Evolutionary conservation across 2,797 vertebrate species (phyloP).

Genomic region (Lepilemur septentrionalis): DNA sequence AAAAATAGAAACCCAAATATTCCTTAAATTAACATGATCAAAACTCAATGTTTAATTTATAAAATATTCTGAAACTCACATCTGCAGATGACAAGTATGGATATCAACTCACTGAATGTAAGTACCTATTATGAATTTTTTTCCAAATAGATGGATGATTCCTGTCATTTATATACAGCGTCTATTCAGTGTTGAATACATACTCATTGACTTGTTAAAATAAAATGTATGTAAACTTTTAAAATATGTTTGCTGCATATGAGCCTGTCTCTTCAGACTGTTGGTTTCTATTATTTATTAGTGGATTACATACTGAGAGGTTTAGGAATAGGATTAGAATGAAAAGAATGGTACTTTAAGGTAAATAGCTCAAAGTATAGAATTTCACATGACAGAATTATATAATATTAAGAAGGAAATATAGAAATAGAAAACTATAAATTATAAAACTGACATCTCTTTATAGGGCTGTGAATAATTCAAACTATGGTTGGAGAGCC

Average conservation of each 20-base stretch:
- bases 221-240: neutral
- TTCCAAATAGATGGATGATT: neutral
- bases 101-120: neutral
- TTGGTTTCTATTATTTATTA: neutral
- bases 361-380: neutral
- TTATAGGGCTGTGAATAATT: conserved; percentile 95
- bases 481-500: conserved; percentile 98
- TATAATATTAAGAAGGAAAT: neutral
- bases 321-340: neutral
- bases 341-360: neutral
- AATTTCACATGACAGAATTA: neutral
- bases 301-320: neutral
- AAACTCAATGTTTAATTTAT: neutral
- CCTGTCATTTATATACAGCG: neutral
- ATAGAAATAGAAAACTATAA: neutral
- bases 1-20: neutral
- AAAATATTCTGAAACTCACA: neutral
- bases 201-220: neutral
- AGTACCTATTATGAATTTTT: neutral
- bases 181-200: neutral
- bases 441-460: neutral
- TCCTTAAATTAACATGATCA: neutral
- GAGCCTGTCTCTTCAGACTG: neutral
- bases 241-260: neutral
- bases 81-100: neutral